Percentiles rank a stretch among this genome's conserved stretches.
These are phyloP conservation scores for Triops cancriformis DNA, from an alignment of 1,140 invertebrate species.

Conservation along the genomic window DNA sequence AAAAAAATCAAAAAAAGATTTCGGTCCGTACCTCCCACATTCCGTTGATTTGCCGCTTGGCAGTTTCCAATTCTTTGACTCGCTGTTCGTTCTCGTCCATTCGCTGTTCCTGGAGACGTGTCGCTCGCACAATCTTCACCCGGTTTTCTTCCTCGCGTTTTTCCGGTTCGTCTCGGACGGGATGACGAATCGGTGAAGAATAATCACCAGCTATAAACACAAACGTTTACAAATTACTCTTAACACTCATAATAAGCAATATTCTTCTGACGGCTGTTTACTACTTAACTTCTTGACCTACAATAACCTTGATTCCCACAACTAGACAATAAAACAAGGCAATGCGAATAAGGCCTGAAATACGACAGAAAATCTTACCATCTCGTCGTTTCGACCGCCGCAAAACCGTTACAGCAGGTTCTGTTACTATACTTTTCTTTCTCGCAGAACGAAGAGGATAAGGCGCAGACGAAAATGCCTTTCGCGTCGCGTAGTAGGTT, in stretches of 20 bases:
- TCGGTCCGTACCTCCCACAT: conserved; percentile 42
- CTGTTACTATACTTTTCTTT: neutral
- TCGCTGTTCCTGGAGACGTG: conserved; percentile 36
- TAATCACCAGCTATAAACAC: conserved; percentile 29
- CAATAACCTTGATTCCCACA: no score
- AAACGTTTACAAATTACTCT: no score
- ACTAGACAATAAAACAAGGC: conserved; percentile 37
- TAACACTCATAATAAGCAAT: no score
- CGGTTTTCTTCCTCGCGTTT: conserved; percentile 37
- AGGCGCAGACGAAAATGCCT: neutral
- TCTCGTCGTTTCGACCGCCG: neutral
- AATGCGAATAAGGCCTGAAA: conserved; percentile 24
- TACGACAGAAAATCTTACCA: neutral
- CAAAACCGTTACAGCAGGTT: neutral
- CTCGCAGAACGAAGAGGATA: neutral
- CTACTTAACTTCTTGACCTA: no score
- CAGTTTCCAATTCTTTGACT: conserved; percentile 39
- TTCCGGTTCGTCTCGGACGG: conserved; percentile 38
- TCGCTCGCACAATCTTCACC: conserved; percentile 36
- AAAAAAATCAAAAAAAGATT: no score
- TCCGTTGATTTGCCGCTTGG: conserved; percentile 36
- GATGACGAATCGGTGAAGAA: conserved; percentile 37
- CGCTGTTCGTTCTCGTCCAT: conserved; percentile 38
- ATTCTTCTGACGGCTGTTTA: no score
- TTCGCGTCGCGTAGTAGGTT: neutral